Evolutionary conservation across 2,797 vertebrate genomes (phyloP).

Genomic region (Neosilurus mollespiculum): DNA sequence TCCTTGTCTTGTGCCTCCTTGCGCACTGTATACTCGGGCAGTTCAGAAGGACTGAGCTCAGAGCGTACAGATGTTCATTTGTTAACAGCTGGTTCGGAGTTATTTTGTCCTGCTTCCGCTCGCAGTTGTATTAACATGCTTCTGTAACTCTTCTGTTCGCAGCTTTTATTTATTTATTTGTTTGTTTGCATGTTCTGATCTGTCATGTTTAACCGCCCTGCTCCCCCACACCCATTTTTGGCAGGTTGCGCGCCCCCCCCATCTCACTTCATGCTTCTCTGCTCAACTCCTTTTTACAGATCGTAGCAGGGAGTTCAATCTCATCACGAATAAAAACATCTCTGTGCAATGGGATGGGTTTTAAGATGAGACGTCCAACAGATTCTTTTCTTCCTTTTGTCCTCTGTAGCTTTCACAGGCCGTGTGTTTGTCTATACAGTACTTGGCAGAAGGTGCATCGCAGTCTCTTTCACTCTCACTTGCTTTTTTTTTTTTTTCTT

Average conservation of each 20-base stretch:
- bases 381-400: constrained; percentile 21
- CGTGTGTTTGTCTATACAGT: constrained; percentile 48
- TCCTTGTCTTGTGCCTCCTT: constrained; percentile 28
- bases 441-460: constrained; percentile 68
- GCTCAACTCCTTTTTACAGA: constrained; percentile 63
- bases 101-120: constrained; percentile 32
- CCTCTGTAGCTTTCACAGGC: constrained; percentile 57
- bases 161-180: constrained; percentile 57
- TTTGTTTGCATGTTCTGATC: constrained; percentile 58
- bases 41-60: background rate
- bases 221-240: background rate
- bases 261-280: constrained; percentile 48
- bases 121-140: constrained; percentile 57
- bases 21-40: constrained; percentile 3
- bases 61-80: constrained; percentile 10
- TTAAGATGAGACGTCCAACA: constrained; percentile 60
- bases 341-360: constrained; percentile 69
- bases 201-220: constrained; percentile 44
- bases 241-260: constrained; percentile 34
- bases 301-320: constrained; percentile 63
- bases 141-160: constrained; percentile 49
- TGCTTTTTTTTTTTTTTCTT: constrained; percentile 15
- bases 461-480: constrained; percentile 57
- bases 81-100: background rate
- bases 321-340: constrained; percentile 74